phyloP scores from a whole-genome alignment of 2,888 invertebrate species.

The Adelphocoris suturalis region DNA sequence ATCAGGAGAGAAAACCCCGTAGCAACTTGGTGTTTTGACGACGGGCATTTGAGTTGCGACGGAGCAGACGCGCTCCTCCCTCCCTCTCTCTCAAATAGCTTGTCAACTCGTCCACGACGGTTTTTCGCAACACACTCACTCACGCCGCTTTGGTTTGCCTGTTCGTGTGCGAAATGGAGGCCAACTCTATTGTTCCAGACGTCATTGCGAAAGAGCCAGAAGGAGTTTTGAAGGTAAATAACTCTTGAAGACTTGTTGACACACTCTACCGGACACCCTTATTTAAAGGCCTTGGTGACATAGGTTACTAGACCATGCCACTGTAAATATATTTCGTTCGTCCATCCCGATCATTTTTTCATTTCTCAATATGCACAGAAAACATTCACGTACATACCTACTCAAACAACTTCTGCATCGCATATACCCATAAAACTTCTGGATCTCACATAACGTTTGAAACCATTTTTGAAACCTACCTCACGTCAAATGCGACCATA shows the following conservation, averaged over 20 bases:
- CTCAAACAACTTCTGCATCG: no score
- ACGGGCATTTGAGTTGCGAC: neutral
- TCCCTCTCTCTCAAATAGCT: neutral
- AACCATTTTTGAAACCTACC: neutral
- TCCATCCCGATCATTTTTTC: no score
- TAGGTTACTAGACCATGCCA: no score
- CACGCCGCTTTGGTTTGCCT: neutral
- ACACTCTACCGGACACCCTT: neutral
- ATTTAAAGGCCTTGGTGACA: neutral
- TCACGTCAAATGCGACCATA: neutral
- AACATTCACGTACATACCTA: no score
- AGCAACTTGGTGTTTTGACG: constrained; percentile 60
- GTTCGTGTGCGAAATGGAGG: constrained; percentile 52
- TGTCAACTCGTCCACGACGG: neutral
- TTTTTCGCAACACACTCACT: constrained; percentile 7
- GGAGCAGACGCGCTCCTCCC: constrained; percentile 10
- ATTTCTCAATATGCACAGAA: no score
- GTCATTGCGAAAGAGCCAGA: constrained; percentile 60
- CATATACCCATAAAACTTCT: no score
- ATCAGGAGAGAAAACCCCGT: neutral
- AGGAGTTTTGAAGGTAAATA: constrained; percentile 65
- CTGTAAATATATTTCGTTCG: no score
- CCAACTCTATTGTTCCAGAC: constrained; percentile 60
- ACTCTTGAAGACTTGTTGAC: neutral
- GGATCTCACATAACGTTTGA: neutral